These are phyloP conservation scores for Aegithalos caudatus DNA, from an alignment of 2,113 vertebrate species.

Conservation along the genomic window DNA sequence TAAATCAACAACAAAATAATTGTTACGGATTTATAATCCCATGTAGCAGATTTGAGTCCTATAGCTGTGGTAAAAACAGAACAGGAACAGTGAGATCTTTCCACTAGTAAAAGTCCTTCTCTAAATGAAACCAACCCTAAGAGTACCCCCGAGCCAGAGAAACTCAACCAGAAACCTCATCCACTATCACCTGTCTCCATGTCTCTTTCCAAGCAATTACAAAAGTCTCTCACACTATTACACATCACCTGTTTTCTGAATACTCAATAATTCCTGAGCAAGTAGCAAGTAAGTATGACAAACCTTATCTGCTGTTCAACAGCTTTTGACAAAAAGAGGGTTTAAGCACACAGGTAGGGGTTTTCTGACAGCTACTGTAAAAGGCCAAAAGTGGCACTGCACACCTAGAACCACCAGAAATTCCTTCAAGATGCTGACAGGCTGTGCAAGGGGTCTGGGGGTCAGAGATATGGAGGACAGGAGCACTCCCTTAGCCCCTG, in stretches of 20 bases:
- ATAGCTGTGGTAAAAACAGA: background rate
- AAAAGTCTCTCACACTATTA: background rate
- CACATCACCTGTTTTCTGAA: background rate
- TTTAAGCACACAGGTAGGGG: background rate
- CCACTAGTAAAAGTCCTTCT: background rate
- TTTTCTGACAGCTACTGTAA: background rate
- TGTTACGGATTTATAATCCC: background rate
- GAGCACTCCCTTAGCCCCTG: background rate
- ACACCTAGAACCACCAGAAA: background rate
- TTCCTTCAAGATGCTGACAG: background rate
- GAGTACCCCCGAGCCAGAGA: background rate
- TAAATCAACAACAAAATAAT: background rate
- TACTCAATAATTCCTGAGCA: background rate
- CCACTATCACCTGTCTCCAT: background rate
- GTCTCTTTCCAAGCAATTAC: background rate
- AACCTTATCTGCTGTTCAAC: background rate
- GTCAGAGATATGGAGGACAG: accelerated
- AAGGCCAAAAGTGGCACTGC: background rate
- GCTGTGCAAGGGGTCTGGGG: background rate
- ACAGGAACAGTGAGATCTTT: background rate
- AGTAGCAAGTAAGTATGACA: background rate
- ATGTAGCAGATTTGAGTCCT: background rate
- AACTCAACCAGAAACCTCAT: background rate
- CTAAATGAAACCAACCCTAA: background rate
- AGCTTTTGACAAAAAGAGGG: background rate